Evolutionary conservation across 1,140 invertebrate genomes (phyloP).

Genomic region (Hypothenemus hampei): DNA sequence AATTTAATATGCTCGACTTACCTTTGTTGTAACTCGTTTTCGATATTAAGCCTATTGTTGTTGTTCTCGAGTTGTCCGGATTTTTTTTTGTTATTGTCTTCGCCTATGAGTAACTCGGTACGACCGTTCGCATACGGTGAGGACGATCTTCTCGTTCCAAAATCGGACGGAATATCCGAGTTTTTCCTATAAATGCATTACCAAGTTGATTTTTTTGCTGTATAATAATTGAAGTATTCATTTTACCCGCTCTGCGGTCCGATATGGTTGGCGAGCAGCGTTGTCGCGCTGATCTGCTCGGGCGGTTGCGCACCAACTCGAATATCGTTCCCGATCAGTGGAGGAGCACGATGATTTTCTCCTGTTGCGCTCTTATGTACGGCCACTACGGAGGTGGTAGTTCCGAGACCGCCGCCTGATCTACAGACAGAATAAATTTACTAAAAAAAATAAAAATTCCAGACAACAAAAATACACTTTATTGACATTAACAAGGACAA

Average conservation of each 20-base stretch:
- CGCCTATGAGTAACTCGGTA: conserved; percentile 66
- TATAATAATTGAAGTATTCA: not conserved
- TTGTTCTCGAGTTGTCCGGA: conserved; percentile 53
- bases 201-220: too few species aligned
- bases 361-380: conserved; percentile 20
- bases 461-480: too few species aligned
- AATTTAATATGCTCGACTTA: conserved; percentile 40
- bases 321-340: conserved; percentile 35
- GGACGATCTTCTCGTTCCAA: conserved; percentile 47
- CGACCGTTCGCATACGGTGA: conserved; percentile 66
- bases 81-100: conserved; percentile 54
- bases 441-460: too few species aligned
- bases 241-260: conserved; percentile 13
- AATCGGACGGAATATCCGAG: not conserved
- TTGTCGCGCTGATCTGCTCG: conserved; percentile 18
- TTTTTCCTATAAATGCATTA: not conserved
- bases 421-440: conserved; percentile 1
- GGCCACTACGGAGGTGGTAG: conserved; percentile 36
- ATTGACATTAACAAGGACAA: too few species aligned
- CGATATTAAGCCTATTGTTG: conserved; percentile 49
- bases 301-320: conserved; percentile 40
- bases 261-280: conserved; percentile 12
- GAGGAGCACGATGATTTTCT: conserved; percentile 44
- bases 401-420: conserved; percentile 33
- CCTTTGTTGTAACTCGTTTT: conserved; percentile 47